Base-by-base conservation (phyloP, 1,140 invertebrate genomes). In the Calosoma granatense region DNA sequence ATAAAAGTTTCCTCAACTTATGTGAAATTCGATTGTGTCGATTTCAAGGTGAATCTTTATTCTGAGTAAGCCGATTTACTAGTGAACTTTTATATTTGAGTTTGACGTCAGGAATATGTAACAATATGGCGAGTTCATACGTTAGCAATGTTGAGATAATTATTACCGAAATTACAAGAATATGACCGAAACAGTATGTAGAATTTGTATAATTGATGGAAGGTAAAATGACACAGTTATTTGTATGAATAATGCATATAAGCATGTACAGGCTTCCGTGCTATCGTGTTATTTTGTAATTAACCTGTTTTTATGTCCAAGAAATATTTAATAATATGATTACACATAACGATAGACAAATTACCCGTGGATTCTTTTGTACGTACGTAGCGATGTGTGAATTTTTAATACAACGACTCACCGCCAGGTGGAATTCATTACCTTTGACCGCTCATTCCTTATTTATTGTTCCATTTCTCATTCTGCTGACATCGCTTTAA, bases 261-360 rank as follows among this genome's bases (percentile, higher is more conserved):
- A 47, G 9, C n/a, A n/a, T 47, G 41, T 9, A 12, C 6, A 47
- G 6, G 26, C 26, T 47, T 12, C 17, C 15, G 41, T 47, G 6
- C n/a, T 36, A 36, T 36, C 26, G 41, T 47, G 15, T 47, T 11
- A 47, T 47, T 47, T 47, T 47, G 17, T 17, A 47, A 47, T 47
- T 47, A 47, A 47, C 41, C 17, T 47, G 41, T 47, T 47, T 47
- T 47, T 11, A 4, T 6, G 6, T 4, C 15, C 41, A 47, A 47
- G 9, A 47, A 47, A 47, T 47, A 47, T 12, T 47, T 47, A 47
- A 47, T 47, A 47, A 47, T 47, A 47, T 47, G 41, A 47, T 47
- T 47, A 47, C 15, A 47, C 15, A 12, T 47, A 47, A 47, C 41
- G 41, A 47, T 17, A 47, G 26, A 36, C 6, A 36, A n/a, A 36